Conservation (phyloP, 2,888 invertebrate species). For the Euzetes globulus region DNA sequence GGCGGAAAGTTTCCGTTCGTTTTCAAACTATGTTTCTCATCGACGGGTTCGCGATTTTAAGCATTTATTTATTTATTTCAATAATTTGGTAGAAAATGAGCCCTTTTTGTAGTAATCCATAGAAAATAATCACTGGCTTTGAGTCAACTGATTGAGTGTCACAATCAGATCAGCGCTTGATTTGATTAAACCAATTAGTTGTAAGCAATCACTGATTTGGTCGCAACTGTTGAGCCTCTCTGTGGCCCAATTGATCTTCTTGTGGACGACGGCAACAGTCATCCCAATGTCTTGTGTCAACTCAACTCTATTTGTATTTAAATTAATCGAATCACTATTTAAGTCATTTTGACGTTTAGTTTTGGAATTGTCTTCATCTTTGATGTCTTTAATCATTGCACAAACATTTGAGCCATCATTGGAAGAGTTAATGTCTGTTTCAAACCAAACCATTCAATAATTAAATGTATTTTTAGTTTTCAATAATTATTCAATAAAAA, state of each 20-base stretch:
- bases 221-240: background rate
- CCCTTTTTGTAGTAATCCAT: background rate
- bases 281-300: background rate
- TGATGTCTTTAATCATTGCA: conserved; percentile 7
- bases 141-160: background rate
- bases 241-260: conserved; percentile 11
- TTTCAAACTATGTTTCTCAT: conserved; percentile 96
- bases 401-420: background rate
- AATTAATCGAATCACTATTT: background rate
- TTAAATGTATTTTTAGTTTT: background rate
- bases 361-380: background rate
- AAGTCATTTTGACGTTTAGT: background rate
- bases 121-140: background rate
- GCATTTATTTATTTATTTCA: background rate
- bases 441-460: background rate
- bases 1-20: conserved; percentile 97
- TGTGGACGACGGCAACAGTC: background rate
- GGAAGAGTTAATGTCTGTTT: background rate
- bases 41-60: conserved; percentile 46
- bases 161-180: background rate
- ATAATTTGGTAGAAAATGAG: background rate
- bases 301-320: background rate
- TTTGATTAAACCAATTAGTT: background rate
- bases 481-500: background rate
- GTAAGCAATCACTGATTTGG: background rate